Conservation (phyloP, 2,113 vertebrate species). For the Megaceryle torquata region DNA sequence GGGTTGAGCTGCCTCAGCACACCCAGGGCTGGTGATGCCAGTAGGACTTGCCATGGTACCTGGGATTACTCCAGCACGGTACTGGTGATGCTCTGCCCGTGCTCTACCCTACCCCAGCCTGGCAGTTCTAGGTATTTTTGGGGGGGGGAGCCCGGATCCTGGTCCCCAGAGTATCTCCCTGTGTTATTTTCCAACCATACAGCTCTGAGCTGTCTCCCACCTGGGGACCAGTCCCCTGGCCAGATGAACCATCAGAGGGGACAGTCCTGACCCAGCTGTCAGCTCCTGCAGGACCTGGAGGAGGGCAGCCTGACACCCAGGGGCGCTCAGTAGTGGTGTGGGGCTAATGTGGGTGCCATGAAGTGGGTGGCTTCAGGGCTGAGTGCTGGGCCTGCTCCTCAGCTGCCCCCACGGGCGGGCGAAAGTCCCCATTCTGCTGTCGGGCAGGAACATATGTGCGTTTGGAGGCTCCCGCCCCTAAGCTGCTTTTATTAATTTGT, state of each 20-base stretch:
- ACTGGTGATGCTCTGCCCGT: neutral
- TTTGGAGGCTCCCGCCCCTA: conserved; percentile 37
- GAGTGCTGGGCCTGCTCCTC: rapidly evolving
- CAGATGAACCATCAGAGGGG: neutral
- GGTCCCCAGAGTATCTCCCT: neutral
- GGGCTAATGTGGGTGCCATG: rapidly evolving
- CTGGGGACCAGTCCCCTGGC: neutral
- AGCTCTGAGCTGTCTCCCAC: neutral
- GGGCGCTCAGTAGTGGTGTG: rapidly evolving
- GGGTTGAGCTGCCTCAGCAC: rapidly evolving
- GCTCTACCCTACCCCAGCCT: neutral
- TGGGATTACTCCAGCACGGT: rapidly evolving
- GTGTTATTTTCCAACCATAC: rapidly evolving
- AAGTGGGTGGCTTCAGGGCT: rapidly evolving
- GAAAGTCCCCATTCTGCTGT: conserved; percentile 16
- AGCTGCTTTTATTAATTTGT: conserved; percentile 71
- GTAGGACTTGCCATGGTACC: rapidly evolving
- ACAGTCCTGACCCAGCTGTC: neutral
- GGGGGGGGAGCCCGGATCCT: neutral
- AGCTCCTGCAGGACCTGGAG: rapidly evolving
- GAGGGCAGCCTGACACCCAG: neutral
- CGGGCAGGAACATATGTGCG: conserved; percentile 43
- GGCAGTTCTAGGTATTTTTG: rapidly evolving
- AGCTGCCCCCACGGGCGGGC: neutral
- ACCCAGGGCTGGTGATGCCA: neutral